These are phyloP conservation scores for Nannospalax galili DNA, from an alignment of 2,113 vertebrate species.

Conservation along the genomic window DNA sequence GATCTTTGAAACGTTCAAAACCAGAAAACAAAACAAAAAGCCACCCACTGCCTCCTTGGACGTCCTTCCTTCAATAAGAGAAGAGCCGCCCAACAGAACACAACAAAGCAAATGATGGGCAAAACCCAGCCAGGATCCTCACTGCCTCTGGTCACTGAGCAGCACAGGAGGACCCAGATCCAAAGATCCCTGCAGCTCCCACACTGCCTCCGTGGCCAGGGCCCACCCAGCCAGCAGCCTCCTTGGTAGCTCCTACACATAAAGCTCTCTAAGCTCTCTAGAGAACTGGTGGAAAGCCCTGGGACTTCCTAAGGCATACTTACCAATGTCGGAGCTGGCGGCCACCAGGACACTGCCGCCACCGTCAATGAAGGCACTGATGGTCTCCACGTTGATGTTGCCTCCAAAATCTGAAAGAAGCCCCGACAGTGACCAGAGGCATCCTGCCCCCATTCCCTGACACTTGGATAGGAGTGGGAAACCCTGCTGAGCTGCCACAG, in stretches of 20 bases:
- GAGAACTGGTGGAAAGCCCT: not conserved
- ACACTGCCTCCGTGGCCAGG: not conserved
- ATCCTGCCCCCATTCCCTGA: not conserved
- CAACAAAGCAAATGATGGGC: not conserved
- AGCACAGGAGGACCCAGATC: not conserved
- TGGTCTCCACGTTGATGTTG: slow-evolving; percentile 97
- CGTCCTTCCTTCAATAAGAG: not conserved
- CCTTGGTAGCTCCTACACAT: not conserved
- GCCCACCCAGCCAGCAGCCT: not conserved
- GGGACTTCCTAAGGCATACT: slow-evolving; percentile 52
- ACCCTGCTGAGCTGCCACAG: not conserved
- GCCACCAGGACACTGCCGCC: slow-evolving; percentile 96
- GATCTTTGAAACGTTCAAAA: slow-evolving; percentile 11
- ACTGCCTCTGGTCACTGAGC: not conserved
- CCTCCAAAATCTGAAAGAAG: slow-evolving; percentile 95
- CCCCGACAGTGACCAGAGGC: not conserved
- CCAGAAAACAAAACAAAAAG: not conserved
- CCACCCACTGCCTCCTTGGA: not conserved
- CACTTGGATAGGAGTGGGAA: rapidly evolving
- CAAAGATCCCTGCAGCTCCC: not conserved
- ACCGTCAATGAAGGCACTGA: slow-evolving; percentile 96
- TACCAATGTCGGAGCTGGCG: slow-evolving; percentile 96
- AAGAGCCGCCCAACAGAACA: not conserved
- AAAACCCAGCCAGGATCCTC: not conserved
- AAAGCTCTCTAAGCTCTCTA: not conserved